Conservation (phyloP, 2,797 vertebrate species). For the Clarias pachynema region DNA sequence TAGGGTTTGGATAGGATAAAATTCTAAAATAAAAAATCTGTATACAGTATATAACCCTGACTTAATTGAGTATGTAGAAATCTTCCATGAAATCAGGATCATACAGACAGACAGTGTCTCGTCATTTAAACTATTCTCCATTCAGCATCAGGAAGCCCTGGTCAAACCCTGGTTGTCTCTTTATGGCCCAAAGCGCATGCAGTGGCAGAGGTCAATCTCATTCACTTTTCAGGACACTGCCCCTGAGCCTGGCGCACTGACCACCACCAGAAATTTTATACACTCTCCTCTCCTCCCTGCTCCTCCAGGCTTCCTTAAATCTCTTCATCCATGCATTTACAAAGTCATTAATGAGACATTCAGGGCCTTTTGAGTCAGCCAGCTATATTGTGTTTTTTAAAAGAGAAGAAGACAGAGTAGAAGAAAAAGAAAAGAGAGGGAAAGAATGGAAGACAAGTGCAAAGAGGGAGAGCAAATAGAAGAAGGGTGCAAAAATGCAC, state of each 20-base stretch:
- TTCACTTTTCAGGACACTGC: conserved; percentile 89
- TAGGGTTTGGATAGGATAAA: neutral
- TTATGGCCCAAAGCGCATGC: conserved; percentile 93
- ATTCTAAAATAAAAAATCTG: neutral
- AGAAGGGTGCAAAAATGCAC: conserved; percentile 96
- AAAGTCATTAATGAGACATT: conserved; percentile 99
- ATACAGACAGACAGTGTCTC: conserved; percentile 67
- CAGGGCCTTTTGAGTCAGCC: conserved; percentile 98
- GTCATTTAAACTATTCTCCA: conserved; percentile 96
- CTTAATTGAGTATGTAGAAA: neutral
- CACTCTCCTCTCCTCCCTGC: conserved; percentile 56
- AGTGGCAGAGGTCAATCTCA: conserved; percentile 95
- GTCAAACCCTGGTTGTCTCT: conserved; percentile 93
- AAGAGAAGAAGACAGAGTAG: conserved; percentile 63
- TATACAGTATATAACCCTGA: neutral
- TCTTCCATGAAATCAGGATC: neutral
- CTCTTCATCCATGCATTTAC: conserved; percentile 83
- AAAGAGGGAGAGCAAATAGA: conserved; percentile 61
- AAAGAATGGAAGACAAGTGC: conserved; percentile 66
- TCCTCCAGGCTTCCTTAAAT: conserved; percentile 70
- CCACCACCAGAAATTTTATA: conserved; percentile 95
- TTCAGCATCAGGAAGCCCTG: conserved; percentile 99
- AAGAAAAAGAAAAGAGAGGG: conserved; percentile 54
- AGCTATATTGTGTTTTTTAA: conserved; percentile 87
- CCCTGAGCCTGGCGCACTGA: conserved; percentile 88